Base-by-base conservation (phyloP, 1,140 invertebrate genomes). In the Drosophila nebulosa region DNA sequence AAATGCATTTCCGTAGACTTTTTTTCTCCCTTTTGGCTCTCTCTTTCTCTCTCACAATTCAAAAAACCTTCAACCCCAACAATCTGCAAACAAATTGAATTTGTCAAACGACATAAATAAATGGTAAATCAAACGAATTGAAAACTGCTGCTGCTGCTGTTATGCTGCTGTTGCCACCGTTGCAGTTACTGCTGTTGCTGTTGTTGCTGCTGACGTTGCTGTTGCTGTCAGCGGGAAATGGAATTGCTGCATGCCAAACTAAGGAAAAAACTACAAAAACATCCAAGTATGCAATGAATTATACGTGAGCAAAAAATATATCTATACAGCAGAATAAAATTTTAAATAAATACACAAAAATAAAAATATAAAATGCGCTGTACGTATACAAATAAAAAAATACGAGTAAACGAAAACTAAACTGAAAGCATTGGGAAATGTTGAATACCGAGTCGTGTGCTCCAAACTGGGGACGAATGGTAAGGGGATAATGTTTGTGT, bases 71-170 rank as follows among this genome's bases (percentile, higher is more conserved):
- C 39, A 42, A 18, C 39, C 39, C 39, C 39, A 21, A 46, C 39
- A 18, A 46, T 46, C 39, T 46, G 39, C 39, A 21, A 75, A 69
- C 74, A 69, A 86, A 86, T 83, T 86, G 83, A 83, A 86, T 88
- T 86, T 88, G 65, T 67, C 68, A 61, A 74, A 61, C 64, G 75
- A 76, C 74, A 78, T 65, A 76, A 88, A 88, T 78, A 88, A 88
- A 86, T 88, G 78, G 74, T 46, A 72, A 78, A 78, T 81, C 70
- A 83, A 88, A 88, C 71, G 69, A 75, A 78, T 83, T 81, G 83
- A 52, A 79, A 78, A 70, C 67, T 75, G 39, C 39, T 46, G 39
- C 39, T 46, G 39, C 18, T 46, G 39, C 39, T 46, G 7, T 46
- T 46, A 16, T 46, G 16, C 2, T 46, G 39, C 10, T 21, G 39